phyloP scores from a whole-genome alignment of 64 coral and sea anemone species.

The Stichodactyla mertensii region DNA sequence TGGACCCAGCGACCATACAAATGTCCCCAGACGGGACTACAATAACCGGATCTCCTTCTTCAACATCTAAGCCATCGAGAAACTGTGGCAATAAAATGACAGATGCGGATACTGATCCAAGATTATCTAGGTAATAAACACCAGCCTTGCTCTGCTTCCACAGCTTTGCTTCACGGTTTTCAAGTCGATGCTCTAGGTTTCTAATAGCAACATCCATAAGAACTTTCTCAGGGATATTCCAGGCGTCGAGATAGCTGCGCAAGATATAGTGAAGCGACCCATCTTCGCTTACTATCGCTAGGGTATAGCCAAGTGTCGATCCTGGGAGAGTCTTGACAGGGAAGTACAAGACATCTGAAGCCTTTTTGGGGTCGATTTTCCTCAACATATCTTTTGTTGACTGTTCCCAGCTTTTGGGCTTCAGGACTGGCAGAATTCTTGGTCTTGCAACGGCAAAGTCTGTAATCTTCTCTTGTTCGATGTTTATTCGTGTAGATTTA shows the following conservation, averaged over 20 bases:
- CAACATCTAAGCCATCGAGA: constrained; percentile 56
- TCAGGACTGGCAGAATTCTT: constrained; percentile 67
- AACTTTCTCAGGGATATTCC: constrained; percentile 58
- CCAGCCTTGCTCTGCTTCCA: constrained; percentile 72
- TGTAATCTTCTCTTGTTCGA: constrained; percentile 55
- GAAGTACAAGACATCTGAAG: constrained; percentile 56
- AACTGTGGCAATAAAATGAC: constrained; percentile 65
- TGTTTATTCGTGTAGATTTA: constrained; percentile 62
- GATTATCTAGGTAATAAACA: constrained; percentile 61
- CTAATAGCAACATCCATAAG: constrained; percentile 56
- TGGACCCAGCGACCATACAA: constrained; percentile 65
- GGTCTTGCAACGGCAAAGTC: constrained; percentile 60
- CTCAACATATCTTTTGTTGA: constrained; percentile 58
- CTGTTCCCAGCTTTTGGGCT: constrained; percentile 62
- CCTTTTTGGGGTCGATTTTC: constrained; percentile 46
- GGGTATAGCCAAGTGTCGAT: constrained; percentile 55
- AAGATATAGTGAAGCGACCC: constrained; percentile 60
- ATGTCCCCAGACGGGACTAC: constrained; percentile 58
- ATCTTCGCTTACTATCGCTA: constrained; percentile 53
- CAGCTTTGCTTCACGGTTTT: constrained; percentile 25
- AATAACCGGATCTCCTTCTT: constrained; percentile 46
- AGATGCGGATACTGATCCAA: constrained; percentile 70
- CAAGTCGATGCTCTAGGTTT: constrained; percentile 61
- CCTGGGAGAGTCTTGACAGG: constrained; percentile 55
- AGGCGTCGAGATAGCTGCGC: constrained; percentile 63